These are phyloP conservation scores for Natator depressus DNA, from an alignment of 2,113 vertebrate genomes.

Conservation along the genomic window DNA sequence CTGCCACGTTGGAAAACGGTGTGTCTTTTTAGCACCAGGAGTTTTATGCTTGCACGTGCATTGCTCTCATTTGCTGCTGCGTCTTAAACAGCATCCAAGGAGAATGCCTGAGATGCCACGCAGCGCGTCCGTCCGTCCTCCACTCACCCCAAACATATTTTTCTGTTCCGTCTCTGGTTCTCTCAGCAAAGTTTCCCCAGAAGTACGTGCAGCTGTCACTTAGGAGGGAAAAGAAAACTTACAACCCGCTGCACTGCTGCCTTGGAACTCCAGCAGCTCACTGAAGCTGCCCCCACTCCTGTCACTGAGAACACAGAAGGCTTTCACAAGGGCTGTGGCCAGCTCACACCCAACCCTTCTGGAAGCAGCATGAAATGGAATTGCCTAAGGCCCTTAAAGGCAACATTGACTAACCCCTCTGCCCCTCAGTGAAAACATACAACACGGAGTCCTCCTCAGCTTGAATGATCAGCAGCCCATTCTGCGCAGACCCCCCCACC, in stretches of 20 bases:
- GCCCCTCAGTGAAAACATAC: not conserved
- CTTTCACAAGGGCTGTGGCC: not conserved
- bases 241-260: no score
- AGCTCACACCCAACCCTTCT: not conserved
- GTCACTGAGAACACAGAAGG: not conserved
- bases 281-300: not conserved
- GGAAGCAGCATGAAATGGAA: not conserved
- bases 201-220: slow-evolving; percentile 22
- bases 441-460: rapidly evolving
- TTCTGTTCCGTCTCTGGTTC: not conserved
- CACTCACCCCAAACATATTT: not conserved
- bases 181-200: not conserved
- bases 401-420: not conserved
- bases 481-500: not conserved
- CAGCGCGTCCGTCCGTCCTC: not conserved
- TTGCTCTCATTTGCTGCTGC: not conserved
- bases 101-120: not conserved
- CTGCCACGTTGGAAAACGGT: not conserved
- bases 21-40: not conserved
- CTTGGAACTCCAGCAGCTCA: not conserved
- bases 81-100: not conserved
- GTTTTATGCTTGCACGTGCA: not conserved
- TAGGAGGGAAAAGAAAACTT: not conserved
- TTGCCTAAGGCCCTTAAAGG: not conserved
- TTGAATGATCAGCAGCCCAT: not conserved